Evolutionary conservation across 35 echinoderm and acorn worm species (phyloP).

Genomic region (Ophioderma brevispina): DNA sequence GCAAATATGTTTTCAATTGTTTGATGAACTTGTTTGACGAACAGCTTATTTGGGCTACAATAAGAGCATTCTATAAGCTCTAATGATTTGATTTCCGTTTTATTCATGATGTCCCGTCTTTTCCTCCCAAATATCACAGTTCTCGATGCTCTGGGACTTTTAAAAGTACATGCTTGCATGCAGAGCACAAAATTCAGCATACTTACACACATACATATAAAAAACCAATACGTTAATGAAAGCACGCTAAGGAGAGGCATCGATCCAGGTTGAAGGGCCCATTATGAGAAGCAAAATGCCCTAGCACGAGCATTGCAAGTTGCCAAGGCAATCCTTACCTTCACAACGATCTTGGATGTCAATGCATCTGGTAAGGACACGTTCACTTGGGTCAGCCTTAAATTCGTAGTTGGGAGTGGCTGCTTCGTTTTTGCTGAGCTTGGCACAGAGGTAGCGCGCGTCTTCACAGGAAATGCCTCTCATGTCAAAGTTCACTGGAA

Average conservation of each 20-base stretch:
- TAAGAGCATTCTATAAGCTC: too few species aligned
- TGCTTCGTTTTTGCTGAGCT: slow-evolving; percentile 69
- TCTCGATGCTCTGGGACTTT: too few species aligned
- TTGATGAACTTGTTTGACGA: too few species aligned
- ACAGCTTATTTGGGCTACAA: too few species aligned
- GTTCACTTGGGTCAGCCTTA: slow-evolving; percentile 63
- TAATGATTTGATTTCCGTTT: too few species aligned
- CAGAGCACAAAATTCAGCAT: neutral
- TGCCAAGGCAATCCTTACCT: slow-evolving; percentile 47
- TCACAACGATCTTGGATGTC: slow-evolving; percentile 79
- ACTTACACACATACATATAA: neutral
- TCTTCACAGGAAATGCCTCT: slow-evolving; percentile 61
- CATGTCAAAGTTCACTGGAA: slow-evolving; percentile 64
- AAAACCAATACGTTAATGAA: neutral
- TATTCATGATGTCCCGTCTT: too few species aligned
- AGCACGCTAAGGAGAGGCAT: neutral
- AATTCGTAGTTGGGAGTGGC: slow-evolving; percentile 72
- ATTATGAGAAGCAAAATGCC: neutral
- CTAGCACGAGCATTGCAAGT: neutral
- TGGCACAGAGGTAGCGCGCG: slow-evolving; percentile 63
- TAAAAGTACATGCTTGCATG: neutral
- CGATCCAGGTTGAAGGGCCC: neutral
- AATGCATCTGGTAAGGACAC: slow-evolving; percentile 60
- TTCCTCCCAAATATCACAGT: too few species aligned
- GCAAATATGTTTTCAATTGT: too few species aligned